Percentiles rank a stretch among this genome's conserved stretches.
phyloP scores from a whole-genome alignment of 2,797 vertebrate genomes.

The Helarctos malayanus region DNA sequence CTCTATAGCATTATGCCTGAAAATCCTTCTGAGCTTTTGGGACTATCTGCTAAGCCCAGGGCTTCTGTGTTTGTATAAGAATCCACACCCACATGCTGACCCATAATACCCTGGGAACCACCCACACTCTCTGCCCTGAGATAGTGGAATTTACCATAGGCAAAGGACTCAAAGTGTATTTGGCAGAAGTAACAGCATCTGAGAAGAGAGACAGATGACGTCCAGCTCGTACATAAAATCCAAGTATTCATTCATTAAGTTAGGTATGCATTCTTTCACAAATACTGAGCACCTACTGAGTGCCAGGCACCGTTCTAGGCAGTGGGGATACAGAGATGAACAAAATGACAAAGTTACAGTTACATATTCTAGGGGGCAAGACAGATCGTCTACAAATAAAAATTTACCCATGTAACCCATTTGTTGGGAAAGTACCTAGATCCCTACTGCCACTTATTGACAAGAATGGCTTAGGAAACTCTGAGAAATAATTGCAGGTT shows the following conservation, averaged over 20 bases:
- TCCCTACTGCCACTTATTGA: neutral
- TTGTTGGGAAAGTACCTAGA: neutral
- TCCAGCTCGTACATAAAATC: neutral
- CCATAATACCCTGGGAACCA: neutral
- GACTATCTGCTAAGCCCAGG: neutral
- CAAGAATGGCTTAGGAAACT: neutral
- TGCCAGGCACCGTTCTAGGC: neutral
- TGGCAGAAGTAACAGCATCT: conserved; percentile 12
- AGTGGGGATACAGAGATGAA: neutral
- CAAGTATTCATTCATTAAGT: neutral
- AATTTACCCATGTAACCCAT: neutral
- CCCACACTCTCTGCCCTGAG: neutral
- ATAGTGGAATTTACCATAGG: conserved; percentile 12
- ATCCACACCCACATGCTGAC: conserved; percentile 67
- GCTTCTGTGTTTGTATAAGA: conserved; percentile 15
- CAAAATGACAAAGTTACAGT: conserved; percentile 13
- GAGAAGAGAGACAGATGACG: neutral
- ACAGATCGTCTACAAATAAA: neutral
- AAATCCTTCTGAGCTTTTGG: conserved; percentile 39
- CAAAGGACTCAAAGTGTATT: neutral
- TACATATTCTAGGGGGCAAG: neutral
- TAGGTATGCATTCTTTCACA: neutral
- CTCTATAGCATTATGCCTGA: conserved; percentile 41
- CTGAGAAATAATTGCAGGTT: neutral
- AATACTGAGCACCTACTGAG: neutral